Base-by-base conservation (phyloP, 2,888 invertebrate species). In the Andrena minutula region DNA sequence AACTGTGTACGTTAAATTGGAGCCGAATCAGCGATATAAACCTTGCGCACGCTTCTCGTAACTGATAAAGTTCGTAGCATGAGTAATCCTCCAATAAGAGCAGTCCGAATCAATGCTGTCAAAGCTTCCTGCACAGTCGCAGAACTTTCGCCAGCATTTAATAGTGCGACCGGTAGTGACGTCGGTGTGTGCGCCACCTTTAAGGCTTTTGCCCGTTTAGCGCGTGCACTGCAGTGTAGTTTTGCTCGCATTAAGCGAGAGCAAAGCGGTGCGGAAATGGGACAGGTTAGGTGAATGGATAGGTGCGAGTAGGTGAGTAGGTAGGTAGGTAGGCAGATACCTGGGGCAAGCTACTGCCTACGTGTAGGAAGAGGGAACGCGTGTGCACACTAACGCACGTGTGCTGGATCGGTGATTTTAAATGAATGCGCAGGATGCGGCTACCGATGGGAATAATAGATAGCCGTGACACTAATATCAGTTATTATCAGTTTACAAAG, bases 261-360 rank as follows among this genome's bases (percentile, higher is more conserved):
- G 82, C 85, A 86, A 83, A 89, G 81, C 79, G 80, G 76, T 66
- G 82, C 83, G 83, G 86, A 89, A 89, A 88, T 88, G 86, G 88
- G 87, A 88, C 88, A 80, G 74, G 79, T 84, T 85, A 73, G 81
- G 89, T 86, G 89, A 90, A 86, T 88, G 86, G 87, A 89, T 86
- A 87, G 68, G 79, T 81, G 77, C 82, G 90, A 90, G 90, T 90
- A 90, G 90, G 90, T 90, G 89, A 90, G 88, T 90, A 90, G 90
- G 90, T 90, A 88, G 89, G 77, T 85, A 82, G 88, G 89, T 88
- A 83, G 87, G 79, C 73, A 83, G 79, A 78, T 86, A 80, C 84
- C 81, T 86, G 60, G 69, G 64, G 74, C 75, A 76, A 53, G 32
- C 68, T 20, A 63, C 69, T 79, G 53, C 66, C 41, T 12, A 32